Conservation (phyloP, 2,797 vertebrate species). For the Knipowitschia caucasica region DNA sequence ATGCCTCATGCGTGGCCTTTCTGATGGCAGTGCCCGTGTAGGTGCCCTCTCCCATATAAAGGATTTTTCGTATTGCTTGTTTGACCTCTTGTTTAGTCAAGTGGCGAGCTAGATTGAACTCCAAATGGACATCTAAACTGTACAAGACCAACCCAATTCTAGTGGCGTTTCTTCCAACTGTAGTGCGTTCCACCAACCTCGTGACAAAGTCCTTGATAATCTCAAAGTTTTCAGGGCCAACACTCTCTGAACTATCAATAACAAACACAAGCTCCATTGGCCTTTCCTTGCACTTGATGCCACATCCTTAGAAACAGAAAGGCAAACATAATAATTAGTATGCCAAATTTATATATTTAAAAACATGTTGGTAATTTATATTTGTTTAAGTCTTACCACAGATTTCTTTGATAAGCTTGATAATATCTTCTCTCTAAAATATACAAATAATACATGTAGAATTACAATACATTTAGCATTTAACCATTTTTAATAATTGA, state of each 20-base stretch:
- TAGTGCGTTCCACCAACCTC: slow-evolving; percentile 85
- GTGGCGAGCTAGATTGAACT: slow-evolving; percentile 84
- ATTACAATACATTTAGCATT: not conserved
- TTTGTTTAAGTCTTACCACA: slow-evolving; percentile 77
- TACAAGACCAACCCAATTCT: slow-evolving; percentile 88
- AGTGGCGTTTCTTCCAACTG: slow-evolving; percentile 86
- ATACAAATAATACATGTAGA: slow-evolving; percentile 32
- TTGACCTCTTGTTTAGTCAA: slow-evolving; percentile 82
- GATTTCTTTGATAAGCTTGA: slow-evolving; percentile 90
- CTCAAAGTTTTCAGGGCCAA: slow-evolving; percentile 91
- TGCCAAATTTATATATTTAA: not conserved
- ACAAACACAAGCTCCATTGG: slow-evolving; percentile 95
- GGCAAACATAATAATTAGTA: not conserved
- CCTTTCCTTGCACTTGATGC: slow-evolving; percentile 90
- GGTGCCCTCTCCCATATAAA: slow-evolving; percentile 91
- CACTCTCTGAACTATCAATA: slow-evolving; percentile 93
- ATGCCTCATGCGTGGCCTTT: slow-evolving; percentile 87
- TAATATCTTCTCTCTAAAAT: slow-evolving; percentile 84
- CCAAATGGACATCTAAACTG: slow-evolving; percentile 84
- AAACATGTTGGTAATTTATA: not conserved
- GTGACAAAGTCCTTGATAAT: slow-evolving; percentile 92
- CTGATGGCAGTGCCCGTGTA: slow-evolving; percentile 89
- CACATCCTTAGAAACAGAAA: slow-evolving; percentile 76
- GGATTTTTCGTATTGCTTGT: slow-evolving; percentile 84
- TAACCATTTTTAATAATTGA: slow-evolving; percentile 1